phyloP scores from a whole-genome alignment of 2,113 vertebrate genomes.

The Speoplatyrhinus poulsoni region DNA sequence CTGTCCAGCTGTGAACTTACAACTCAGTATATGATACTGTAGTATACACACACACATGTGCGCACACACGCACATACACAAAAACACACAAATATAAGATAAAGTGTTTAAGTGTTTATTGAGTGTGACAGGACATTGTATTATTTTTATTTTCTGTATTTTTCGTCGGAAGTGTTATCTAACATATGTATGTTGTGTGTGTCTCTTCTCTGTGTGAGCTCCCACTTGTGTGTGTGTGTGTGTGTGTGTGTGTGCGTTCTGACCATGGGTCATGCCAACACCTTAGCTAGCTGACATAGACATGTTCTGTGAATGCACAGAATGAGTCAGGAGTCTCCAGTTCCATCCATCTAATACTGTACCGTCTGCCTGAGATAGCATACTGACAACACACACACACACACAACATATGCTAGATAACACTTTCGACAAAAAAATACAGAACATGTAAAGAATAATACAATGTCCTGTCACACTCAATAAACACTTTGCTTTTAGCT shows the following conservation, averaged over 20 bases:
- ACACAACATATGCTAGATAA: neutral
- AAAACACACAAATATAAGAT: too few relatives aligned
- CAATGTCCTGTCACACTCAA: neutral
- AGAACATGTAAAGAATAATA: neutral
- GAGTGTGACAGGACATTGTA: neutral
- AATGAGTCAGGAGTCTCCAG: constrained; percentile 1
- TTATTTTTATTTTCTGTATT: neutral
- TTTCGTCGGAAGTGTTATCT: neutral
- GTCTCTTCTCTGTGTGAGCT: neutral
- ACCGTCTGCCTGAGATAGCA: neutral
- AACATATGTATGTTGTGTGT: neutral
- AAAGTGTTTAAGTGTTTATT: neutral
- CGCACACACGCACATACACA: too few relatives aligned
- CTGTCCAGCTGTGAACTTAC: too few relatives aligned
- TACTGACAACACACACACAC: constrained; percentile 1
- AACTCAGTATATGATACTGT: too few relatives aligned
- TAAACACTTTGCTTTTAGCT: neutral
- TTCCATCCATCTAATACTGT: neutral
- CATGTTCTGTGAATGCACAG: neutral
- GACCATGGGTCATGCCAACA: too few relatives aligned
- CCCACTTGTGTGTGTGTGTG: neutral
- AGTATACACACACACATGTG: too few relatives aligned
- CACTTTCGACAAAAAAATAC: neutral
- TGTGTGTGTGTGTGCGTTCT: neutral
- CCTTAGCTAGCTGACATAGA: neutral